These are phyloP conservation scores for Vultur gryphus DNA, from an alignment of 2,797 vertebrate genomes.

Conservation along the genomic window DNA sequence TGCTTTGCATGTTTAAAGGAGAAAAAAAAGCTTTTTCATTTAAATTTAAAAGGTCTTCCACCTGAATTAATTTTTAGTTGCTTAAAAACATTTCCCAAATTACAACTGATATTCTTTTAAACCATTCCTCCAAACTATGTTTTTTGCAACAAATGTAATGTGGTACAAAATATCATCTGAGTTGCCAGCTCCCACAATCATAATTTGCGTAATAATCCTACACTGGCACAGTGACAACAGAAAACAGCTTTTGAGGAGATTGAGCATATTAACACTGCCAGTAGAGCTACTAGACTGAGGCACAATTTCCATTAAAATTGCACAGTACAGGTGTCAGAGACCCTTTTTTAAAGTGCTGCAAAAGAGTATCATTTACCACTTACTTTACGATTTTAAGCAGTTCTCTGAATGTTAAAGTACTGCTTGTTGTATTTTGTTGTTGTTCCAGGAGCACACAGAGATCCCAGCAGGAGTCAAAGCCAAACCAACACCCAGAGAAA, in stretches of 20 bases:
- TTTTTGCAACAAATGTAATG: not conserved
- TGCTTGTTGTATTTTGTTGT: not conserved
- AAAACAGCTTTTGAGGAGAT: not conserved
- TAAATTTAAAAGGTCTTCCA: not conserved
- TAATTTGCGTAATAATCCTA: not conserved
- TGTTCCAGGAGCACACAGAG: not conserved
- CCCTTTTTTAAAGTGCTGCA: not conserved
- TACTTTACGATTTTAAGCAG: not conserved
- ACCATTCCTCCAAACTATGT: not conserved
- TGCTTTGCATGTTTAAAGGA: not conserved
- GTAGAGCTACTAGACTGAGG: not conserved
- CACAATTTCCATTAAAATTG: not conserved
- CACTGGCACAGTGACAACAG: not conserved
- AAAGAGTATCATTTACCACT: not conserved
- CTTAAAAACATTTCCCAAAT: not conserved
- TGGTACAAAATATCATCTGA: not conserved
- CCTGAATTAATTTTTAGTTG: not conserved
- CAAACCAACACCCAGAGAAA: not conserved
- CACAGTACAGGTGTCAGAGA: not conserved
- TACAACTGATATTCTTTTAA: not conserved
- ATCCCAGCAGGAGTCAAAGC: not conserved
- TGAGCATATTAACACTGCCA: not conserved
- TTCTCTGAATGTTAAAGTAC: not conserved
- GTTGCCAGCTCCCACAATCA: not conserved
- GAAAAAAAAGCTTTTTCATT: not conserved